Evolutionary conservation across 2,888 invertebrate species (phyloP), one percentile per base, ranked within the genome.

Genomic region (Eucriotettix oculatus): DNA sequence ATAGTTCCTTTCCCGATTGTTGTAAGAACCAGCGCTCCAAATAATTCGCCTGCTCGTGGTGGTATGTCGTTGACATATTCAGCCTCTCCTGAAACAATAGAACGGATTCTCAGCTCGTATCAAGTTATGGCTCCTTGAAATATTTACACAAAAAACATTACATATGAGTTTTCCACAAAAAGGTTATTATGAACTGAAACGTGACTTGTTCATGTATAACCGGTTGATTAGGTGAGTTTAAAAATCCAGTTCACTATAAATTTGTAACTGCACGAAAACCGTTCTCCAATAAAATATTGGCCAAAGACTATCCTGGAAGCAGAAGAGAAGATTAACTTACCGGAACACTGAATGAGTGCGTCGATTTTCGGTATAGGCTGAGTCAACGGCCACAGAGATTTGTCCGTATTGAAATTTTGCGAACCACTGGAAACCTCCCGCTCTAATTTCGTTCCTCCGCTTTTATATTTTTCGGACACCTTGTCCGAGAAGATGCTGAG

Each of bases 51-150:
- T 0, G 78, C 78, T 57, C 79, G 75, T 0, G 76, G 75, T 17
- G 84, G 83, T 40, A 87, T 75, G 70, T 93, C 93, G 69, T 86
- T 85, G 16, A 85, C 75, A 71, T 86, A 94, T 60, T 82, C 78
- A 0, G 88, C 87, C 71, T 89, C 88, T 1, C 92, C 93, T 66
- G 80, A 75, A 64, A 40, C n/a, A 12, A 48, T 5, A 48, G 14
- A 44, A 10, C 10, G 14, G 44, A 44, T n/a, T n/a, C n/a, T n/a
- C n/a, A n/a, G n/a, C n/a, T n/a, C n/a, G n/a, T n/a, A n/a, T n/a
- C n/a, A n/a, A n/a, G n/a, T n/a, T n/a, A n/a, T n/a, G n/a, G 29
- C 29, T 29, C 2, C 7, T 5, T 29, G 29, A 7, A 29, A 29
- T 29, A 29, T 29, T 29, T 29, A 5, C 3, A 7, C 2, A 7